Percentiles rank a stretch among this genome's conserved stretches.
These are phyloP conservation scores for Delphinapterus leucas DNA, from an alignment of 2,113 vertebrate genomes.

Conservation along the genomic window DNA sequence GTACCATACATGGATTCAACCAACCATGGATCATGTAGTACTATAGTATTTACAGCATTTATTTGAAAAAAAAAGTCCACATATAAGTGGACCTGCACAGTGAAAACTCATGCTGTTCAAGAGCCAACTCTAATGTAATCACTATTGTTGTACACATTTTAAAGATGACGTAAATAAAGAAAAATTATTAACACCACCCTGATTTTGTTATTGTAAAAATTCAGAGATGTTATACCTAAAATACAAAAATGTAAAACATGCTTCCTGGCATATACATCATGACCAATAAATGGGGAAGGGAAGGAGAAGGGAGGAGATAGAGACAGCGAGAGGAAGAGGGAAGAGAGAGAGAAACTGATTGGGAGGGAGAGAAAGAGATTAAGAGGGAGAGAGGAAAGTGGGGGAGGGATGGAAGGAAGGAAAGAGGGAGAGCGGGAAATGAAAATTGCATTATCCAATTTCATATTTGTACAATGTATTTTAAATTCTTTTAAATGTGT, in stretches of 20 bases:
- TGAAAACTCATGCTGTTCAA: neutral
- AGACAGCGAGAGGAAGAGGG: neutral
- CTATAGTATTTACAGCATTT: neutral
- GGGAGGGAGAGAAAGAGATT: neutral
- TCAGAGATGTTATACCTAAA: neutral
- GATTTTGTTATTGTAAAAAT: neutral
- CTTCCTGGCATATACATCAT: neutral
- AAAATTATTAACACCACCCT: neutral
- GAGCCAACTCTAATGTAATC: neutral
- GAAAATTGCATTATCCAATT: too few relatives aligned
- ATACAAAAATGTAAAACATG: neutral
- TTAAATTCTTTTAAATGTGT: neutral
- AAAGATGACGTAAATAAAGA: neutral
- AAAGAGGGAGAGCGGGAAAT: neutral
- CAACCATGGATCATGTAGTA: neutral
- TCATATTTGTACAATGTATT: neutral
- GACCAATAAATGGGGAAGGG: neutral
- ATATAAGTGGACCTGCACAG: neutral
- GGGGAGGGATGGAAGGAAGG: neutral
- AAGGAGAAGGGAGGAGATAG: neutral
- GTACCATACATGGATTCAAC: neutral
- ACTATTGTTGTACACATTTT: neutral
- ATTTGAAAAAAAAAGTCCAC: neutral
- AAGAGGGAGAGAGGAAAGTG: neutral
- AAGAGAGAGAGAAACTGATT: neutral